Evolutionary conservation across 2,113 vertebrate genomes (phyloP), one percentile per base, ranked within the genome.

Genomic region (Arvicanthis niloticus): DNA sequence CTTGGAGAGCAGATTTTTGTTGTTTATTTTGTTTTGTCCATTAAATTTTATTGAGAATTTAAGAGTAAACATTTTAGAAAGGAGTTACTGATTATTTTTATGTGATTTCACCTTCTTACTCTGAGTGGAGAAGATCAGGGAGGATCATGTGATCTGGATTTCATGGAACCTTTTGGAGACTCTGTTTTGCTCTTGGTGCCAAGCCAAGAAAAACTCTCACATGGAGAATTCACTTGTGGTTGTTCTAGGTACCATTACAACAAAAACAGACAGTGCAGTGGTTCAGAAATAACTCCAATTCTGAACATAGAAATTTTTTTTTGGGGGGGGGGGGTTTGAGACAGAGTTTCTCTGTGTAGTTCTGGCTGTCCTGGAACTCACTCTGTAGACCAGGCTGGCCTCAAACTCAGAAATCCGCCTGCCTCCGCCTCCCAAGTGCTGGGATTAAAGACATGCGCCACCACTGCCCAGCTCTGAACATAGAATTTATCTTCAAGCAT

Each of bases 11-110:
- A 6, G 1, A 31, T 68, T 58, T 10, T 4, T 40, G n/a, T 42
- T 84, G 7, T 17, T 60, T 34, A 17, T 17, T 34, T 82, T 40
- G 60, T 8, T 81, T 26, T 42, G 26, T 12, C 2, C 34, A n/a
- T 56, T 60, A 16, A 84, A 62, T 37, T 62, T 26, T 40, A 84
- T 29, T 19, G 48, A 78, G 94, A 17, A 0, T 1, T 82, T 93
- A 93, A 76, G 6, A 85, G n/a, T 60, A 85, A 93, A 89, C 9
- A 75, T 89, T 78, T 96, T 16, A 80, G 15, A 80, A 93, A 92
- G 87, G 17, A 86, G 7, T n/a, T 88, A 26, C 29, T 92, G 53
- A 0, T 82, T 91, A n/a, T 45, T 84, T 53, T 11, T 82, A 2
- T 73, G 58, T 45, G 56, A 87, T 89, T 91, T 86, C 0, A 34